phyloP scores from a whole-genome alignment of 2,888 invertebrate genomes.

The Sinhomidia bicolor region DNA sequence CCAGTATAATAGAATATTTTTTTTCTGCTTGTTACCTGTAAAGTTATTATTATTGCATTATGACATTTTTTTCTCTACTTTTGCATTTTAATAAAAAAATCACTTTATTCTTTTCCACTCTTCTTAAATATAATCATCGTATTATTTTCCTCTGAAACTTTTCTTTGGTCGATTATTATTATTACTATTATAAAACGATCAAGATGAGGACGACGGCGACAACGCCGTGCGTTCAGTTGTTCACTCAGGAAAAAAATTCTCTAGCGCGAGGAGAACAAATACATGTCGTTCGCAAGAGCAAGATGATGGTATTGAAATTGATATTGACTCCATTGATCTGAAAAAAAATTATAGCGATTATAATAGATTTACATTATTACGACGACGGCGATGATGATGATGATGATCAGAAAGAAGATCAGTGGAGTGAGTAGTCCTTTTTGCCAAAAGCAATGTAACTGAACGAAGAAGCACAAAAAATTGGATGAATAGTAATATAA shows the following conservation, averaged over 20 bases:
- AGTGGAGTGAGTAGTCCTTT: not conserved
- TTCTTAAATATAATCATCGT: constrained; percentile 9
- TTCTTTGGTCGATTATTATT: constrained; percentile 5
- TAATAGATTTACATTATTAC: constrained; percentile 42
- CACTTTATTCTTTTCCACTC: not conserved
- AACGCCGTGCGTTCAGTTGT: constrained; percentile 1
- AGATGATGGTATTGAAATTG: constrained; percentile 37
- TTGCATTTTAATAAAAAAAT: constrained; percentile 7
- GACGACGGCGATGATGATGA: not conserved
- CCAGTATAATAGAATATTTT: not conserved
- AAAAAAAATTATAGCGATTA: constrained; percentile 25
- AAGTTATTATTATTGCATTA: constrained; percentile 38
- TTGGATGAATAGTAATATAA: constrained; percentile 28
- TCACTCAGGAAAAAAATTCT: not conserved
- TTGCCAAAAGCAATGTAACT: constrained; percentile 26
- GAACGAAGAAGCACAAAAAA: not conserved
- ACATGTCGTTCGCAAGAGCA: not conserved
- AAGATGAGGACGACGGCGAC: constrained; percentile 7
- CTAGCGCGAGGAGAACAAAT: not conserved
- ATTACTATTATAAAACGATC: not conserved
- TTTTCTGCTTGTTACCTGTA: not conserved
- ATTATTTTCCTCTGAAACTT: constrained; percentile 13
- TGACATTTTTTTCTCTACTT: constrained; percentile 28
- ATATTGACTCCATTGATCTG: constrained; percentile 44
- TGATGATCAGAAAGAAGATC: too few relatives aligned